These are phyloP conservation scores for Manduca sexta DNA, from an alignment of 1,140 invertebrate species.

Conservation along the genomic window DNA sequence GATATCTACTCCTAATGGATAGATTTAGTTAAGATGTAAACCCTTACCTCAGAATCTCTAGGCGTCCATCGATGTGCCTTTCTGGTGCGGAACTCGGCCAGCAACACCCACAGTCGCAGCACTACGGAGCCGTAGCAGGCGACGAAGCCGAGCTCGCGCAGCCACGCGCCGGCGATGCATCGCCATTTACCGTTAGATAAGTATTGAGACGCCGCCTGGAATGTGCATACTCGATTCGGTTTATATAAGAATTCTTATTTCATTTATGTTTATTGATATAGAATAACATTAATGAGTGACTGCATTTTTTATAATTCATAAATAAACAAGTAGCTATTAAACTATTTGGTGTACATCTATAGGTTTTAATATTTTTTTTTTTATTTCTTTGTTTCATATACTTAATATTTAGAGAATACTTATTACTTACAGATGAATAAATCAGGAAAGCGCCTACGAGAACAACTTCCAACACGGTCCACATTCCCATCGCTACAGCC, in stretches of 20 bases:
- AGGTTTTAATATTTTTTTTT: no score
- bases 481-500: constrained; percentile 89
- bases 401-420: no score
- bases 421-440: constrained; percentile 88
- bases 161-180: constrained; percentile 90
- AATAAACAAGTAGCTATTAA: no score
- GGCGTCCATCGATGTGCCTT: constrained; percentile 80
- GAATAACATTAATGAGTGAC: no score
- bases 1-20: no score
- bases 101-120: constrained; percentile 90
- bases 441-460: constrained; percentile 88
- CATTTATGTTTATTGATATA: no score
- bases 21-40: no score
- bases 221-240: no score
- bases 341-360: no score
- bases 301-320: no score
- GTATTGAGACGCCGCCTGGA: constrained; percentile 87
- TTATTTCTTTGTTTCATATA: no score
- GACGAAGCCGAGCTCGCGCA: constrained; percentile 91
- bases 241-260: no score
- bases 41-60: constrained; percentile 61
- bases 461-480: constrained; percentile 91
- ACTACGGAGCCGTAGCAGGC: constrained; percentile 93
- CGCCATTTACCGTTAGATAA: constrained; percentile 83
- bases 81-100: constrained; percentile 86